Evolutionary conservation across 2,888 invertebrate species (phyloP), one percentile per base, ranked within the genome.

Genomic region (Ditula angustiorana): DNA sequence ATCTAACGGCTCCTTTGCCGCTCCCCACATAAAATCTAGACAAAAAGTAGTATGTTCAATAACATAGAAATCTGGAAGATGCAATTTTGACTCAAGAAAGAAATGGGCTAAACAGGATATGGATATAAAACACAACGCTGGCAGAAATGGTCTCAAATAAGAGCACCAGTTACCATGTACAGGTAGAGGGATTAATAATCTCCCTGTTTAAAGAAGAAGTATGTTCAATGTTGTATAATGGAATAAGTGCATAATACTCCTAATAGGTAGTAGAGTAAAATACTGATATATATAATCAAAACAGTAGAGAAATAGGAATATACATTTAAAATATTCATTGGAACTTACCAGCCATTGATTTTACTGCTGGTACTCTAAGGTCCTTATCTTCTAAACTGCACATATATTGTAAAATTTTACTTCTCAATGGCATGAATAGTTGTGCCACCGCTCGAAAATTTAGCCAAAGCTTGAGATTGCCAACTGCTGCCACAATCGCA

Each of bases 311-410:
- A 13, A 13, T 13, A 35, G 35, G 13, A 13, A 37, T n/a, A n/a
- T 4, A 19, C 2, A 3, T 10, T 2, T 19, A 0, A 19, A 19
- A 41, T 10, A 35, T 35, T n/a, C 2, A 35, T 35, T 4, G 13
- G 2, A 5, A 72, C 90, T 90, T 85, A 96, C 96, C 97, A 74
- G 98, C 98, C 97, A 98, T 98, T 75, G 97, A 97, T 74, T 98
- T 96, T 35, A 97, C 97, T 37, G 97, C 97, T 24, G 97, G 96
- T 61, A 97, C 95, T 70, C 98, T 95, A 55, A 98, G 93, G 87
- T 98, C 98, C 80, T 97, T 97, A 86, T 99, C 98, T 16, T 97
- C 96, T 71, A 98, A 94, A 85, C 96, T 96, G 88, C 98, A 98
- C 98, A 99, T 98, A 81, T 98, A 99, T 73, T 97, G 95, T 76